Conservation (phyloP, 2,888 invertebrate genomes). For the Odontocerum albicorne region DNA sequence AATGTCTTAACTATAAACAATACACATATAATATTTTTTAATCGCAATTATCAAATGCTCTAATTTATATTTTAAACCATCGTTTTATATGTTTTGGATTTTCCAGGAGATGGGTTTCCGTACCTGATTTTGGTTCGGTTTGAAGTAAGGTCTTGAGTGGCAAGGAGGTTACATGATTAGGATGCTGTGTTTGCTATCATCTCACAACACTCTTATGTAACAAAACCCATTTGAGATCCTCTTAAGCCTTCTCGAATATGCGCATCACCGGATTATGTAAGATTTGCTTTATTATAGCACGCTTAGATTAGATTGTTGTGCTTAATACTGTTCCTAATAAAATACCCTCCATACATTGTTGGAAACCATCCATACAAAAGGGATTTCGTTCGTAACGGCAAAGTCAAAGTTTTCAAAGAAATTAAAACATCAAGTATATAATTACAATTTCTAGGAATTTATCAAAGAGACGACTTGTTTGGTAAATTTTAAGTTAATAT, state of each 20-base stretch:
- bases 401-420: neutral
- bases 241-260: slow-evolving; percentile 14
- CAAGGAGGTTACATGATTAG: neutral
- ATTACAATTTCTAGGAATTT: too few relatives aligned
- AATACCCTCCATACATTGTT: too few relatives aligned
- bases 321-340: too few relatives aligned
- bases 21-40: too few relatives aligned
- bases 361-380: too few relatives aligned
- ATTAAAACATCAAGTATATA: neutral
- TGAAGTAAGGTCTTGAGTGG: neutral
- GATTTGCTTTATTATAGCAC: slow-evolving; percentile 16
- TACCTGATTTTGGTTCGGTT: neutral
- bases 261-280: slow-evolving; percentile 14
- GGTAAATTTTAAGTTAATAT: too few relatives aligned
- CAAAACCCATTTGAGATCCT: neutral
- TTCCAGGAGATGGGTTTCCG: neutral
- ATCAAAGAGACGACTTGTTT: too few relatives aligned
- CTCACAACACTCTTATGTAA: slow-evolving; percentile 12
- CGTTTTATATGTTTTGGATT: too few relatives aligned
- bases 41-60: too few relatives aligned
- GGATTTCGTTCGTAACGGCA: neutral
- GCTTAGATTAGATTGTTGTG: too few relatives aligned
- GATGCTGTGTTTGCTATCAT: slow-evolving; percentile 8
- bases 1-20: too few relatives aligned
- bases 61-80: too few relatives aligned